phyloP scores from a whole-genome alignment of 1,140 invertebrate genomes.

The Pectinophora gossypiella region DNA sequence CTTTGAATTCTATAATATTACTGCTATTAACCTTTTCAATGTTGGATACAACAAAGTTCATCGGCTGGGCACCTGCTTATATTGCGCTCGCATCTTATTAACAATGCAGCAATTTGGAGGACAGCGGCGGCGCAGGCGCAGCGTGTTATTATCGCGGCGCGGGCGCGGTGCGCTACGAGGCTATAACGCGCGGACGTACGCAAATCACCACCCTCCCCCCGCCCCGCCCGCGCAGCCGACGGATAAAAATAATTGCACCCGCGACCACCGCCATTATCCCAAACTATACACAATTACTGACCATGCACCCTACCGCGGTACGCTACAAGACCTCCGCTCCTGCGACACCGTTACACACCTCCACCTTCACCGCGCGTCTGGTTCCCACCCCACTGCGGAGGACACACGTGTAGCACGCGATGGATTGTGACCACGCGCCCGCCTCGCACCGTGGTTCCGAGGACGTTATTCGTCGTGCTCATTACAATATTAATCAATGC shows the following conservation, averaged over 20 bases:
- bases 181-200: constrained; percentile 42
- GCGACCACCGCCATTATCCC: constrained; percentile 57
- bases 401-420: neutral
- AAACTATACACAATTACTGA: constrained; percentile 65
- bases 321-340: neutral
- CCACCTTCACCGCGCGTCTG: constrained; percentile 9
- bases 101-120: constrained; percentile 26
- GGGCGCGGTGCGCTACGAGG: neutral
- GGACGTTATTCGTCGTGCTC: constrained; percentile 39
- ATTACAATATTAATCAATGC: constrained; percentile 72
- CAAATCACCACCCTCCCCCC: constrained; percentile 41
- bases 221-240: constrained; percentile 6
- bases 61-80: neutral
- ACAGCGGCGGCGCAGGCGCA: constrained; percentile 20
- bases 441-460: constrained; percentile 4
- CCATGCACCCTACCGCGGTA: constrained; percentile 19
- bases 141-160: constrained; percentile 41
- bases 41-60: too few species aligned
- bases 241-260: constrained; percentile 62
- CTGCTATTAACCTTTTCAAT: too few species aligned
- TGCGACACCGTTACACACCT: neutral
- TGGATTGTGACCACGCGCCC: neutral
- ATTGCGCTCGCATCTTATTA: constrained; percentile 5
- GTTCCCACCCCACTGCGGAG: neutral
- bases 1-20: too few species aligned